These are phyloP conservation scores for Atta cephalotes DNA, from an alignment of 1,140 invertebrate genomes.

Conservation along the genomic window DNA sequence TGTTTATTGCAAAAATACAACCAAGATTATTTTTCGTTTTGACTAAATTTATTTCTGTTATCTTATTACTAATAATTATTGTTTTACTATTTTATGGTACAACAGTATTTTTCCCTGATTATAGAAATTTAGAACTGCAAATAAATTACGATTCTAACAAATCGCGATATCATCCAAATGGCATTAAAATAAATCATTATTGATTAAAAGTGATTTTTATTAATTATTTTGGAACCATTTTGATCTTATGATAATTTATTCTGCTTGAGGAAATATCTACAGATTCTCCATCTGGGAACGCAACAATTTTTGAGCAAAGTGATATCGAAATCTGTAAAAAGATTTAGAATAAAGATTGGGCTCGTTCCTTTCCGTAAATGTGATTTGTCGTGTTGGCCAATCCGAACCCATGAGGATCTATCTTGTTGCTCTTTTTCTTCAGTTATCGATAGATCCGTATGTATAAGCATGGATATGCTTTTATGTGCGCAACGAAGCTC, in stretches of 20 bases:
- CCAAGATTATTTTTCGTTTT: not conserved
- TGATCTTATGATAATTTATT: too few relatives aligned
- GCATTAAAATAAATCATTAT: too few relatives aligned
- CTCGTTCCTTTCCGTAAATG: not conserved
- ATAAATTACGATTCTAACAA: not conserved
- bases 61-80: not conserved
- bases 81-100: not conserved
- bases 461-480: conserved; percentile 11
- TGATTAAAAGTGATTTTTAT: too few relatives aligned
- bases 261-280: not conserved
- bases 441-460: not conserved
- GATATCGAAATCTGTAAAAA: not conserved
- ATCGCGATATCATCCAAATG: too few relatives aligned
- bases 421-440: not conserved
- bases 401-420: not conserved
- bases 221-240: too few relatives aligned
- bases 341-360: not conserved
- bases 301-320: not conserved
- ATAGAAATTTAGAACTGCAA: not conserved
- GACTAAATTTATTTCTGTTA: not conserved
- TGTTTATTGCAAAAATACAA: not conserved
- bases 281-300: not conserved
- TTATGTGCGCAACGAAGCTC: not conserved
- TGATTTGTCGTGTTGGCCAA: not conserved
- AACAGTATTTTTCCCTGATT: not conserved